These are phyloP conservation scores for Mus minutoides DNA, from an alignment of 2,797 vertebrate genomes.

Conservation along the genomic window DNA sequence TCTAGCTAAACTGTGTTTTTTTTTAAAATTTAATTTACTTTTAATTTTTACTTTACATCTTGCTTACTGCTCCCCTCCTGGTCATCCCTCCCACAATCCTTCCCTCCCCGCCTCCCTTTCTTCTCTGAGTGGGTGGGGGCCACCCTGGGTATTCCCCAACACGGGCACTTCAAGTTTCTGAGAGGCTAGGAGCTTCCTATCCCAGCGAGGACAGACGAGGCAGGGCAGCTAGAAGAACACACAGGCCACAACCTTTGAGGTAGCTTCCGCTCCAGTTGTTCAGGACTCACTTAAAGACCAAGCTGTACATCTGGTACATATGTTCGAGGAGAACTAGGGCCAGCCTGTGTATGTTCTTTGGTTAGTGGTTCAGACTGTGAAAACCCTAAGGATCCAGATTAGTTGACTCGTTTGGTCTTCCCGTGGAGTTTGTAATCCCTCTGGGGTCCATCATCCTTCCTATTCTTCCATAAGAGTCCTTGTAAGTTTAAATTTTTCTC, in stretches of 20 bases:
- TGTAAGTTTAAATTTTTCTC: background rate
- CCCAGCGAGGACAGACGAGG: background rate
- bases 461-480: background rate
- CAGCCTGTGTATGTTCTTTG: background rate
- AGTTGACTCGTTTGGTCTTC: background rate
- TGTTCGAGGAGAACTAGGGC: background rate
- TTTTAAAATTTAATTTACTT: background rate
- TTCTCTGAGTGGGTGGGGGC: too few species aligned
- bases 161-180: background rate
- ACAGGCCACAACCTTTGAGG: background rate
- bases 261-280: background rate
- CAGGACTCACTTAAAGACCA: background rate
- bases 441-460: background rate
- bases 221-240: background rate
- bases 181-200: background rate
- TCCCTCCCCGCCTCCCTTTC: too few species aligned
- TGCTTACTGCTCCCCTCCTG: background rate
- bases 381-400: background rate
- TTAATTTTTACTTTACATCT: background rate
- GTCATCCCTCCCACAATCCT: background rate
- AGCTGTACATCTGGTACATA: background rate
- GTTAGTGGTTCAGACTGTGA: background rate
- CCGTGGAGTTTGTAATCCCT: background rate
- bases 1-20: background rate
- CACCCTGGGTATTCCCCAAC: too few species aligned